Evolutionary conservation across 1,140 invertebrate genomes (phyloP), one percentile per base, ranked within the genome.

Genomic region (Danaus melanippus): DNA sequence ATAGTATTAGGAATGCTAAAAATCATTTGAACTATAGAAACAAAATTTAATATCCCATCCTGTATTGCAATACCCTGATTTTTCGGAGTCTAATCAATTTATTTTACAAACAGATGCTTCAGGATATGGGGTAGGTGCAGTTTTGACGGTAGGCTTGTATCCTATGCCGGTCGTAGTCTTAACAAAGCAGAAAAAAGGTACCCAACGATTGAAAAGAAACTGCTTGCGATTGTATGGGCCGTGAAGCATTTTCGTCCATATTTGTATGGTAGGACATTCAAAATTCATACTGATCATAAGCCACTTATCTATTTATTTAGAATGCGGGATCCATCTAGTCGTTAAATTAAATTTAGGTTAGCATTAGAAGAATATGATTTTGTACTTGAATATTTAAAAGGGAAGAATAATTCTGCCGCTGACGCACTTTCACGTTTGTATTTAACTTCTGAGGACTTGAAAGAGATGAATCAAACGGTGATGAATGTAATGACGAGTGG

Each of bases 191-290:
- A 89, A 71, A 62, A 21, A 47, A 83, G 82, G 60, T 89, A 83
- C 51, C 67, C 54, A 8, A 76, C 66, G 9, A 85, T 74, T 41
- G 78, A 88, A 71, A 81, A 85, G 59, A 88, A 91, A 80, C 66
- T 88, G 46, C 60, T 91, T 12, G 88, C 41, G 12, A 51, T 51
- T 51, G 42, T 51, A 42, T 51, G 50, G 41, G 41, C 50, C 40
- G 50, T 51, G 87, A 74, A 84, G 59, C 61, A 87, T 50, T 88
- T 88, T 60, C 44, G 80, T 58, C 69, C 50, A 42, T 89, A 76
- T 64, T 56, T 88, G 21, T 69, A 73, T 49, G 74, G 69, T 12
- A 69, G 44, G 10, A 45, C 80, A 39, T 87, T 86, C 50, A 55
- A 66, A 39, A 74, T 88, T 12, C 46, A 71, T 44, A 89, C 88